A percentile compares a stretch with the other conserved stretches of the same genome.
These are phyloP conservation scores for Megalops atlanticus DNA, from an alignment of 2,113 vertebrate species.

Conservation along the genomic window DNA sequence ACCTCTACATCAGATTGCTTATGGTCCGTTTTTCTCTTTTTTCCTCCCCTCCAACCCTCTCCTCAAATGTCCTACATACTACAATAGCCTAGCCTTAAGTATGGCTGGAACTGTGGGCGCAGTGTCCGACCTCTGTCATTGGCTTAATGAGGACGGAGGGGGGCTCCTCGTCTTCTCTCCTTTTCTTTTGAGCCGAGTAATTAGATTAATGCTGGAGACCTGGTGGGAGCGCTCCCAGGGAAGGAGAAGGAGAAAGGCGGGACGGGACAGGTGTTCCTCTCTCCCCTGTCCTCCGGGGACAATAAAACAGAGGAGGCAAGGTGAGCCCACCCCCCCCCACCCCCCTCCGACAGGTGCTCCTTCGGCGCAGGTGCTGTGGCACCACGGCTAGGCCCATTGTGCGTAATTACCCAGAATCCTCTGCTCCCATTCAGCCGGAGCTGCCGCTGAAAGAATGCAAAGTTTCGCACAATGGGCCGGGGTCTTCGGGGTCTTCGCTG, in stretches of 20 bases:
- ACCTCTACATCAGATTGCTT: conserved; percentile 25
- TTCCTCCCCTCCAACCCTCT: not conserved
- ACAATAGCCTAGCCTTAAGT: conserved; percentile 31
- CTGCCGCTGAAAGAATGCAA: not conserved
- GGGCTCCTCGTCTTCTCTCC: conserved; percentile 13
- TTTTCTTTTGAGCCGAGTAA: conserved; percentile 15
- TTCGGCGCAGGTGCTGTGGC: conserved; percentile 24
- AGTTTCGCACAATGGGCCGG: conserved; percentile 1
- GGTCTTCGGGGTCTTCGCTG: not conserved
- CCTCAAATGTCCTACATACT: conserved; percentile 34
- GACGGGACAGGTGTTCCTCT: conserved; percentile 37
- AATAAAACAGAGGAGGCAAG: conserved; percentile 24
- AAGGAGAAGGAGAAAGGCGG: conserved; percentile 34
- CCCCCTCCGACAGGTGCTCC: conserved; percentile 20
- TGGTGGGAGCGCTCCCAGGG: conserved; percentile 35
- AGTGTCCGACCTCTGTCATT: conserved; percentile 30
- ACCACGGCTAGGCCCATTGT: not conserved
- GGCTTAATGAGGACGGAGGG: conserved; percentile 33
- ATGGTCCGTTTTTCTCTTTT: conserved; percentile 26
- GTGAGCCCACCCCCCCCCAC: too few relatives aligned
- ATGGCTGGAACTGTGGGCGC: conserved; percentile 15
- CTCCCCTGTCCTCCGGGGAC: not conserved
- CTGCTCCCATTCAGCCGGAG: not conserved
- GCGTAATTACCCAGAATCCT: not conserved
- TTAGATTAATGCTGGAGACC: conserved; percentile 30